Percentiles rank a stretch among this genome's conserved stretches.
These are phyloP conservation scores for Dromococcyx pavoninus DNA, from an alignment of 2,797 vertebrate genomes.

Conservation along the genomic window DNA sequence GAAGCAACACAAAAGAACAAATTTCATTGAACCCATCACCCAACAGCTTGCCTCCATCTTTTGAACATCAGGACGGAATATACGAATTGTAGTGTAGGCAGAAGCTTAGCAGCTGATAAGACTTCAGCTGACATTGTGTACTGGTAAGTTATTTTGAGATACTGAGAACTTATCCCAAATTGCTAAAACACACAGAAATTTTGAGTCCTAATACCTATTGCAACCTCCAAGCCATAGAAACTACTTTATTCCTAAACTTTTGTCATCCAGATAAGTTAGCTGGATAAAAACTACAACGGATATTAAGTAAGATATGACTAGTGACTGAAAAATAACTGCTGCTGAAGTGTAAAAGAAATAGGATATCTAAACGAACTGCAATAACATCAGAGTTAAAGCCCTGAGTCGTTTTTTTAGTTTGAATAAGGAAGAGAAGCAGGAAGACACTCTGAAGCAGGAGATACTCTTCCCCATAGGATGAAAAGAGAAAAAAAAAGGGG, in stretches of 20 bases:
- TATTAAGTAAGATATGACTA: neutral
- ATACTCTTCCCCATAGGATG: neutral
- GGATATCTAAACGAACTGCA: neutral
- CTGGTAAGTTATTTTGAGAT: neutral
- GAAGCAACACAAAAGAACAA: neutral
- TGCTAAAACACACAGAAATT: neutral
- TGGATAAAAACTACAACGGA: neutral
- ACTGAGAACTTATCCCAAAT: neutral
- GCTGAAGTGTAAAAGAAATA: neutral
- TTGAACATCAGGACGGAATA: neutral
- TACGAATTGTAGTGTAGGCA: accelerated
- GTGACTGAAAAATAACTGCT: neutral
- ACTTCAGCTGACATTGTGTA: neutral
- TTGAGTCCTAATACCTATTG: neutral
- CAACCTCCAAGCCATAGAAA: neutral
- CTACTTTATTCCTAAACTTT: neutral
- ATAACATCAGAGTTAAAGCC: neutral
- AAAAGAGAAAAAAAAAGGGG: neutral
- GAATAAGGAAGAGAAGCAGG: neutral
- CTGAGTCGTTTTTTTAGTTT: neutral
- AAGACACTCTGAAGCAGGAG: neutral
- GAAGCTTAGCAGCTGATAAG: neutral
- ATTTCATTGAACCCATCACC: neutral
- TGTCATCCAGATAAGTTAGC: neutral
- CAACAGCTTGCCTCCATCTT: neutral